Evolutionary conservation across 2,888 invertebrate genomes (phyloP).

Genomic region (Ennomos erosarius): DNA sequence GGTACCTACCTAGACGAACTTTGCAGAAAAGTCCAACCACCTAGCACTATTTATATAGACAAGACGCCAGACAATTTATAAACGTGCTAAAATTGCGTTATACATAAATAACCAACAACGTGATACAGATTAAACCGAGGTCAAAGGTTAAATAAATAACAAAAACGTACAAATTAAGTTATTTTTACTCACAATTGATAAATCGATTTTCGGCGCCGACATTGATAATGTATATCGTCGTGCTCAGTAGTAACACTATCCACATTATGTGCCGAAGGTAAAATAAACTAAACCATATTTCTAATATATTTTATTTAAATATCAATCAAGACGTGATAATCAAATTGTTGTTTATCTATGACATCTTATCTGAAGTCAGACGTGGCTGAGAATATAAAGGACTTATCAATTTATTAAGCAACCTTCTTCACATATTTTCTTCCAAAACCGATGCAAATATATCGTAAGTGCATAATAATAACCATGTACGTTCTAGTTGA

Average conservation of each 20-base stretch:
- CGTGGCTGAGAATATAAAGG: constrained; percentile 26
- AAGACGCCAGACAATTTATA: constrained; percentile 3
- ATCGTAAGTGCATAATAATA: too few relatives aligned
- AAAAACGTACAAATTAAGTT: constrained; percentile 6
- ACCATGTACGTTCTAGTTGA: too few relatives aligned
- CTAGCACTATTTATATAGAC: background rate
- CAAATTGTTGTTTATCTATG: constrained; percentile 23
- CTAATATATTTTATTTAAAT: constrained; percentile 34
- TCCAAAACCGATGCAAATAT: too few relatives aligned
- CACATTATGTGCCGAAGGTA: constrained; percentile 16
- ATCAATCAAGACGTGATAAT: constrained; percentile 45
- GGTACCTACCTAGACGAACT: too few relatives aligned
- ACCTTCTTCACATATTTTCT: too few relatives aligned
- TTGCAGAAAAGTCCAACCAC: too few relatives aligned
- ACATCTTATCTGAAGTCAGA: constrained; percentile 34
- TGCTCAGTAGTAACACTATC: constrained; percentile 12
- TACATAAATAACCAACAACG: constrained; percentile 15
- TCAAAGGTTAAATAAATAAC: constrained; percentile 17
- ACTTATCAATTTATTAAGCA: background rate
- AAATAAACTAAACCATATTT: constrained; percentile 28
- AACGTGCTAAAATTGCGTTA: constrained; percentile 11
- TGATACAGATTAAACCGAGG: constrained; percentile 9
- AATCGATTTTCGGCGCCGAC: constrained; percentile 47
- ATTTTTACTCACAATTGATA: constrained; percentile 63
- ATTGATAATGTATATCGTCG: constrained; percentile 5